These are phyloP conservation scores for Aquatica leii DNA, from an alignment of 2,888 invertebrate species.

Conservation along the genomic window DNA sequence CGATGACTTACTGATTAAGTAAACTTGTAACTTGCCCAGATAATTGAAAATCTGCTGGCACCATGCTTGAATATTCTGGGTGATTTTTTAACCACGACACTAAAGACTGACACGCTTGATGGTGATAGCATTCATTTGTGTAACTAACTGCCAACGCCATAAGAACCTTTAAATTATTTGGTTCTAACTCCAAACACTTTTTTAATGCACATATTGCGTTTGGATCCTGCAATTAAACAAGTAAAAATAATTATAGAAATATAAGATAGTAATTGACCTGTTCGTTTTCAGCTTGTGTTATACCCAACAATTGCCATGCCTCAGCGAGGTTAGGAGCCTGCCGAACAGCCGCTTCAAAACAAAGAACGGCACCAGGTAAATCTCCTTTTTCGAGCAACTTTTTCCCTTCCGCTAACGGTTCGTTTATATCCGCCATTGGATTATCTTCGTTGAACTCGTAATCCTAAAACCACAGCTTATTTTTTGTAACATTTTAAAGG, in stretches of 20 bases:
- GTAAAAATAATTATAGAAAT: constrained; percentile 9
- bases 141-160: constrained; percentile 94
- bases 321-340: constrained; percentile 80
- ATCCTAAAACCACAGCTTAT: constrained; percentile 57
- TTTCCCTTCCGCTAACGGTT: constrained; percentile 88
- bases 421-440: constrained; percentile 78
- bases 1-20: constrained; percentile 59
- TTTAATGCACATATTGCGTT: constrained; percentile 91
- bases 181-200: constrained; percentile 81
- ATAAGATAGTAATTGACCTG: constrained; percentile 62
- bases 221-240: constrained; percentile 74
- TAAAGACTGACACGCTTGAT: constrained; percentile 85
- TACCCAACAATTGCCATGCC: constrained; percentile 89
- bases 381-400: constrained; percentile 85
- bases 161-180: constrained; percentile 81
- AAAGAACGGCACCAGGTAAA: constrained; percentile 92
- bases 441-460: constrained; percentile 87
- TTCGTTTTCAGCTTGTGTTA: constrained; percentile 97
- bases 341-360: constrained; percentile 95
- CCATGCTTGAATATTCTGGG: constrained; percentile 81
- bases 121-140: constrained; percentile 94
- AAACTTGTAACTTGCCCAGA: constrained; percentile 62
- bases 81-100: constrained; percentile 81
- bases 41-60: constrained; percentile 65
- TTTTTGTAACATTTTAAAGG: not conserved